Evolutionary conservation across 2,888 invertebrate species (phyloP).

Genomic region (Neocrepidodera transversa): DNA sequence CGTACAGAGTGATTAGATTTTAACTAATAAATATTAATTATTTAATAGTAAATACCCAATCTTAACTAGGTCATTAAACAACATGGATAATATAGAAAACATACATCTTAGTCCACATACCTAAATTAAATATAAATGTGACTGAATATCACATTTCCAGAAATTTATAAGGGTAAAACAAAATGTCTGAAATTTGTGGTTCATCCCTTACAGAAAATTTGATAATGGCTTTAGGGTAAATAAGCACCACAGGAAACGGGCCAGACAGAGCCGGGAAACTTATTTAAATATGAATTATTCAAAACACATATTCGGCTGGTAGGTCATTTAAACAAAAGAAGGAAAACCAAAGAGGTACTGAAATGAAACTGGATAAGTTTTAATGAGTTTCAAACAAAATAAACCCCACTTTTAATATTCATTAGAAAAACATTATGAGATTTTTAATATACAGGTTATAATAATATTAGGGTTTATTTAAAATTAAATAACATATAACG

Average conservation of each 20-base stretch:
- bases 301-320: neutral
- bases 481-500: no score
- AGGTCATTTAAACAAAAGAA: neutral
- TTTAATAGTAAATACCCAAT: no score
- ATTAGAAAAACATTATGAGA: no score
- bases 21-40: no score
- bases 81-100: no score
- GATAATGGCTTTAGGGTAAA: neutral
- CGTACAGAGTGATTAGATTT: no score
- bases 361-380: neutral
- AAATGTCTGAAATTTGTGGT: neutral
- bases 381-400: neutral
- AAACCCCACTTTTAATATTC: neutral
- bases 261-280: neutral
- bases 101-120: no score
- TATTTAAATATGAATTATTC: constrained; percentile 4
- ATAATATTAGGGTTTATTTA: no score
- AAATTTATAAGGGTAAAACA: neutral
- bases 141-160: neutral
- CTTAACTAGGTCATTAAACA: no score
- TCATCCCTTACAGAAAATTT: neutral
- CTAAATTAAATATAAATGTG: no score
- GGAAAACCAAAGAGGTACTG: neutral
- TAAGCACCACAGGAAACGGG: neutral
- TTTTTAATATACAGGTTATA: no score